These are phyloP conservation scores for Psammodynastes pulverulentus DNA, from an alignment of 2,113 vertebrate genomes.

Conservation along the genomic window DNA sequence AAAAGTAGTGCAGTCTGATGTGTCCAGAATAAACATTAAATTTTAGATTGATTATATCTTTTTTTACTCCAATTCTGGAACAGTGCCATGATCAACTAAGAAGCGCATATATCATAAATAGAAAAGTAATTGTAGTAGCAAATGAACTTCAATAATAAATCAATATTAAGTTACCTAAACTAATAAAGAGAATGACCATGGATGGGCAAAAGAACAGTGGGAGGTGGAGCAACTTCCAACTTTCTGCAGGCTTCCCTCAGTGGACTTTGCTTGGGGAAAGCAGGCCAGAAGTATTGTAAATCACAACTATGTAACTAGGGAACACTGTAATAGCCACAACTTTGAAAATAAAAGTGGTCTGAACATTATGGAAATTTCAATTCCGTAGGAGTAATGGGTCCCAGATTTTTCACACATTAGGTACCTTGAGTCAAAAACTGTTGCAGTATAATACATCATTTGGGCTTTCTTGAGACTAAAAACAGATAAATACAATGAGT, in stretches of 20 bases:
- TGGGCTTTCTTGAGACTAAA: neutral
- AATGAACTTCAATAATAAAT: neutral
- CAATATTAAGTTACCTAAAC: neutral
- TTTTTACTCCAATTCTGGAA: neutral
- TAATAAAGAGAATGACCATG: neutral
- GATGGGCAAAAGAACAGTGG: neutral
- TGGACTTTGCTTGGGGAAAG: neutral
- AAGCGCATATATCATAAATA: neutral
- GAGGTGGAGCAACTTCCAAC: neutral
- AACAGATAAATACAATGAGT: neutral
- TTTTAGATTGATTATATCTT: neutral
- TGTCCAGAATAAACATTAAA: neutral
- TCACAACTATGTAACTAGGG: neutral
- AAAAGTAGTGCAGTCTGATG: neutral
- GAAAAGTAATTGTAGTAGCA: neutral
- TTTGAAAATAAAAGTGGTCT: neutral
- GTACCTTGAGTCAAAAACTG: neutral
- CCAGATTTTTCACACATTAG: neutral
- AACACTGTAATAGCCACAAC: neutral
- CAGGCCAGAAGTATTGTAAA: neutral
- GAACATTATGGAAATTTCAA: neutral
- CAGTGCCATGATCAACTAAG: neutral
- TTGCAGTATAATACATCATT: neutral
- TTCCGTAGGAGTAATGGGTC: neutral
- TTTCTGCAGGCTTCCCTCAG: neutral